A percentile compares a stretch with the other conserved stretches of the same genome.
phyloP scores from a whole-genome alignment of 1,140 invertebrate genomes.

The Dinoponera quadriceps region DNA sequence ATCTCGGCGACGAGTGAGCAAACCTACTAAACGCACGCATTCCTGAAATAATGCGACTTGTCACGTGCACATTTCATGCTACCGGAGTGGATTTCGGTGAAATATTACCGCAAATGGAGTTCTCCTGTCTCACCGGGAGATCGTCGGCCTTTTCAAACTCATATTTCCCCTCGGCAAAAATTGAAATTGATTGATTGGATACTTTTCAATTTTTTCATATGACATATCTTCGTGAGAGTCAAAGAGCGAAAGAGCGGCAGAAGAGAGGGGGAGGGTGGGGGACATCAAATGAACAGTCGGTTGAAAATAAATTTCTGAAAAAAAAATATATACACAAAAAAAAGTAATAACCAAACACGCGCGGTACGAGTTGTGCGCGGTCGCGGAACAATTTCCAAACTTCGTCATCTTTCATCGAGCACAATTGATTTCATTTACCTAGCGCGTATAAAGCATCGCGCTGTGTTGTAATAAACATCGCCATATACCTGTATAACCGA shows the following conservation, averaged over 20 bases:
- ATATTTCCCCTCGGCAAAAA: background rate
- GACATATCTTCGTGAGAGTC: background rate
- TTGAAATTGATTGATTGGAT: background rate
- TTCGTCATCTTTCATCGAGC: background rate
- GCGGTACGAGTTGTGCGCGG: background rate
- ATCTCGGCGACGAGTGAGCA: conserved; percentile 11
- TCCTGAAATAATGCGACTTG: background rate
- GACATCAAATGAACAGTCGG: too few relatives aligned
- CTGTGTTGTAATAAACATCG: background rate
- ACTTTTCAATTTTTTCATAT: conserved; percentile 10
- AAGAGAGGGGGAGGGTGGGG: too few relatives aligned
- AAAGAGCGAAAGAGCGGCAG: too few relatives aligned
- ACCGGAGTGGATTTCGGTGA: background rate
- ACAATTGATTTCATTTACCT: conserved; percentile 2
- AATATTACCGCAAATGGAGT: background rate
- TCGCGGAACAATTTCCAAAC: background rate
- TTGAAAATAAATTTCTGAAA: too few relatives aligned
- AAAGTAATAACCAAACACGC: too few relatives aligned
- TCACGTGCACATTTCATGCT: background rate
- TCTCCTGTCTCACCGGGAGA: background rate
- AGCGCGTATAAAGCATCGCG: background rate
- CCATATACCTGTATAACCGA: too few relatives aligned
- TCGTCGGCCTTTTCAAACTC: background rate
- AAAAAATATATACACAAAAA: too few relatives aligned
- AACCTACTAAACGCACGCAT: background rate